These are phyloP conservation scores for Echinarachnius parma DNA, from an alignment of 53 echinoderm and acorn worm genomes.

Conservation along the genomic window DNA sequence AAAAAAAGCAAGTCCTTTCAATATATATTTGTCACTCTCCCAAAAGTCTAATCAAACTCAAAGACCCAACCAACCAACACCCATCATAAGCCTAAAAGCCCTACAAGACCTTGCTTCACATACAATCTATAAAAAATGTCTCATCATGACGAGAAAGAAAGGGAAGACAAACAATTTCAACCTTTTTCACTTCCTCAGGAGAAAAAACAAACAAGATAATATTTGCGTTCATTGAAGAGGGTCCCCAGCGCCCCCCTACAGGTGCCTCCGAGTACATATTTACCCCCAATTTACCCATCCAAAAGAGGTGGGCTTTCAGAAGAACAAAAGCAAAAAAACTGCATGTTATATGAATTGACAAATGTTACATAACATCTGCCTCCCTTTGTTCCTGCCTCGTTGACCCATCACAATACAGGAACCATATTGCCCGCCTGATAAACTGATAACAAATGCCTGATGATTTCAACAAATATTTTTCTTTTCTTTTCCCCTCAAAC, in stretches of 20 bases:
- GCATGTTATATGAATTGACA: slow-evolving; percentile 44
- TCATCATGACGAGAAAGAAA: slow-evolving; percentile 1
- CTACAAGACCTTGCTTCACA: slow-evolving; percentile 25
- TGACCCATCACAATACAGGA: neutral
- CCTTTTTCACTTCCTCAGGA: slow-evolving; percentile 13
- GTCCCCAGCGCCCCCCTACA: neutral
- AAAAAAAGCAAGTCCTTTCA: too few relatives aligned
- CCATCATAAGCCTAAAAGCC: slow-evolving; percentile 23
- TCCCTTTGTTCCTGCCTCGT: neutral
- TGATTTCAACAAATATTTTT: neutral
- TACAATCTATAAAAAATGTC: neutral
- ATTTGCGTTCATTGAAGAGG: slow-evolving; percentile 49
- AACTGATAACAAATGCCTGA: neutral
- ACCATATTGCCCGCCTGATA: slow-evolving; percentile 2
- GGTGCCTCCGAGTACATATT: slow-evolving; percentile 27
- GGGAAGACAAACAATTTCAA: slow-evolving; percentile 6
- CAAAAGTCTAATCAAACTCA: too few relatives aligned
- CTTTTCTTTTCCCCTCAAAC: too few relatives aligned
- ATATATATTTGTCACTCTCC: too few relatives aligned
- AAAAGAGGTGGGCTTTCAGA: slow-evolving; percentile 24
- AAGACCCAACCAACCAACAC: too few relatives aligned
- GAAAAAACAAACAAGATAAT: slow-evolving; percentile 42
- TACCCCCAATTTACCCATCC: slow-evolving; percentile 37
- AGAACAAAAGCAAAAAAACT: slow-evolving; percentile 47
- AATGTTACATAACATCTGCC: slow-evolving; percentile 31